phyloP scores from a whole-genome alignment of 2,797 vertebrate species.

The Arrhamphus sclerolepis region DNA sequence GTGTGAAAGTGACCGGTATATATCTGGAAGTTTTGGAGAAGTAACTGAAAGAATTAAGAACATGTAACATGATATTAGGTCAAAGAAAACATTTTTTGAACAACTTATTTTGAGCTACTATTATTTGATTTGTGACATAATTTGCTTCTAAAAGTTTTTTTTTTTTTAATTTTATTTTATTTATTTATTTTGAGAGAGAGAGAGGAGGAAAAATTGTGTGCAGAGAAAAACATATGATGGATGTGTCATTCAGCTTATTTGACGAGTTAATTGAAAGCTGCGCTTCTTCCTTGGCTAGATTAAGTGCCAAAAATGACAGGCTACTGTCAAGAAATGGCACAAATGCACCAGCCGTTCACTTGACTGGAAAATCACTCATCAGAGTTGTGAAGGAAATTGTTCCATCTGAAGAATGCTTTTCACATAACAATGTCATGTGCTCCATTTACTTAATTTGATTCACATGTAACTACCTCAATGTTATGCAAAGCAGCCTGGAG shows the following conservation, averaged over 20 bases:
- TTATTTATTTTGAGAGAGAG: too few species aligned
- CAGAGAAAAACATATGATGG: constrained; percentile 50
- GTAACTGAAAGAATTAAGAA: constrained; percentile 3
- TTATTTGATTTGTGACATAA: constrained; percentile 23
- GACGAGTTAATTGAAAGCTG: constrained; percentile 77
- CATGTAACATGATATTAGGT: not conserved
- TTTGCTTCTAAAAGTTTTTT: constrained; percentile 29
- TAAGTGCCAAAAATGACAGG: constrained; percentile 71
- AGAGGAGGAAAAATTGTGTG: constrained; percentile 1
- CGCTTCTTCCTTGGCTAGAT: constrained; percentile 59
- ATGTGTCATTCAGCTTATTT: constrained; percentile 66
- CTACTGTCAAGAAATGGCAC: constrained; percentile 64
- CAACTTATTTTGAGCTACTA: not conserved
- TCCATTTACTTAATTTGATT: constrained; percentile 72
- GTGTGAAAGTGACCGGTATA: not conserved
- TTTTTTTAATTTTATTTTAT: too few species aligned
- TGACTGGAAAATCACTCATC: constrained; percentile 68
- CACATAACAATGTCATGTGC: constrained; percentile 62
- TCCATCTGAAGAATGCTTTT: constrained; percentile 48
- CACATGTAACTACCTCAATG: constrained; percentile 63
- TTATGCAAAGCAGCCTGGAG: constrained; percentile 58
- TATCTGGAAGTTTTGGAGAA: not conserved
- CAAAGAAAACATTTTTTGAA: not conserved
- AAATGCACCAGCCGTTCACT: constrained; percentile 56
- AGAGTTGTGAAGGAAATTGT: constrained; percentile 60